Evolutionary conservation across 2,888 invertebrate genomes (phyloP), one percentile per base, ranked within the genome.

Genomic region (Rhodophaea formosa): DNA sequence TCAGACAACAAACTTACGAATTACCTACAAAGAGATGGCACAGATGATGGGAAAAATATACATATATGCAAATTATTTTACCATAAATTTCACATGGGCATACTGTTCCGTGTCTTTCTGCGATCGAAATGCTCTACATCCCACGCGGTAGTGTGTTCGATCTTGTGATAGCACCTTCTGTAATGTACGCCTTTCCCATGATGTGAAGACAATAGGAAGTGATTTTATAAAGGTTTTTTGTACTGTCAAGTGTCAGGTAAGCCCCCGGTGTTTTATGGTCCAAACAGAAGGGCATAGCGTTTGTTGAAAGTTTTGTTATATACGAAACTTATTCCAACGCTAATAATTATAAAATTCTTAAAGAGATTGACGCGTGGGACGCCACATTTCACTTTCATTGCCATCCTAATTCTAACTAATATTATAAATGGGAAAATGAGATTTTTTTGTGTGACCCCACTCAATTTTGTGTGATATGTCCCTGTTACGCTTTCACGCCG

Each of bases 211-310:
- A 77, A 77, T 77, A 59, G 70, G 53, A 49, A 57, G 63, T 69
- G 70, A 74, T 75, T 70, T 69, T 65, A 67, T 69, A 71, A 74
- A 72, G 65, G 61, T 56, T 69, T 74, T 70, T 72, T 70, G 60
- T 67, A 42, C 58, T 63, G 64, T 65, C 65, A 66, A 64, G 64
- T 62, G 62, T 66, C 63, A 61, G 61, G 60, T 62, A 57, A 47
- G 66, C 71, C 69, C 59, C 69, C 53, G 67, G 71, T 72, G 43
- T 69, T 67, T 16, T 51, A 16, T 49, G 58, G 66, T 46, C 42
- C 58, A 63, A 67, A 35, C 0, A 8, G 23, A 8, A 32, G 30
- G 59, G 15, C 45, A 7, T 52, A 56, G 60, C 52, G 39, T 39
- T 39, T n/a, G n/a, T 35, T 35, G 12, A 35, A 35, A 3, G 10